phyloP scores from a whole-genome alignment of 2,888 invertebrate species.

The Drosophila aldrichi region DNA sequence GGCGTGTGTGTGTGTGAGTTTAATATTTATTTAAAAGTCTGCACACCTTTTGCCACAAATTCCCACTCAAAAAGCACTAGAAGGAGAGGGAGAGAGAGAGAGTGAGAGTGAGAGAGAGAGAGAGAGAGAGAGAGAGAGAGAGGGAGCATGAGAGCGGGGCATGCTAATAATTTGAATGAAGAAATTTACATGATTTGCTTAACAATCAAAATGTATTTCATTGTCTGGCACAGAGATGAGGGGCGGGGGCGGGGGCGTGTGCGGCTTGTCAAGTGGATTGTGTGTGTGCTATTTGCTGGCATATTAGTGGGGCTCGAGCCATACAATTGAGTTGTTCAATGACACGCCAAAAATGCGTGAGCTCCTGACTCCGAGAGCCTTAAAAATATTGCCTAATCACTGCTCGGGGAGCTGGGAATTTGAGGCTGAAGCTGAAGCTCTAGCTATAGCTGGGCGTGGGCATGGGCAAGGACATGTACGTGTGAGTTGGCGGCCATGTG shows the following conservation, averaged over 20 bases:
- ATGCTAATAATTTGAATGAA: conserved; percentile 68
- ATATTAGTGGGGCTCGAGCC: conserved; percentile 24
- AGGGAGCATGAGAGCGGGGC: not conserved
- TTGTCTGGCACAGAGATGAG: conserved; percentile 16
- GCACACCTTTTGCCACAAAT: conserved; percentile 18
- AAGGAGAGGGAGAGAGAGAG: conserved; percentile 13
- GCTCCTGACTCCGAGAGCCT: conserved; percentile 35
- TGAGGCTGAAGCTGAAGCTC: conserved; percentile 24
- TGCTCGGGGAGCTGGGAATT: conserved; percentile 55
- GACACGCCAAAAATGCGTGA: conserved; percentile 64
- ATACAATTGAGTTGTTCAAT: conserved; percentile 72
- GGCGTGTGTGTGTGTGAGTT: conserved; percentile 8
- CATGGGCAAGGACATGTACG: conserved; percentile 41
- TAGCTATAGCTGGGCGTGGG: conserved; percentile 34
- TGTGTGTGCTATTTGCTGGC: conserved; percentile 25
- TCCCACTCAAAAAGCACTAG: conserved; percentile 18
- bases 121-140: conserved; percentile 10
- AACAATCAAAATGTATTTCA: conserved; percentile 61
- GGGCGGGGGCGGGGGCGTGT: not conserved
- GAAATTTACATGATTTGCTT: conserved; percentile 76
- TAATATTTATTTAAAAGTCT: conserved; percentile 73
- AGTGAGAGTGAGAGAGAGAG: conserved; percentile 5
- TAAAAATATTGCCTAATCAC: conserved; percentile 75
- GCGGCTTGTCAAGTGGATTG: conserved; percentile 19
- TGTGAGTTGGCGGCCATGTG: conserved; percentile 18